Percentiles rank a stretch among this genome's conserved stretches.
Evolutionary conservation across 2,888 invertebrate species (phyloP).

Genomic region (Brachyptera putata): DNA sequence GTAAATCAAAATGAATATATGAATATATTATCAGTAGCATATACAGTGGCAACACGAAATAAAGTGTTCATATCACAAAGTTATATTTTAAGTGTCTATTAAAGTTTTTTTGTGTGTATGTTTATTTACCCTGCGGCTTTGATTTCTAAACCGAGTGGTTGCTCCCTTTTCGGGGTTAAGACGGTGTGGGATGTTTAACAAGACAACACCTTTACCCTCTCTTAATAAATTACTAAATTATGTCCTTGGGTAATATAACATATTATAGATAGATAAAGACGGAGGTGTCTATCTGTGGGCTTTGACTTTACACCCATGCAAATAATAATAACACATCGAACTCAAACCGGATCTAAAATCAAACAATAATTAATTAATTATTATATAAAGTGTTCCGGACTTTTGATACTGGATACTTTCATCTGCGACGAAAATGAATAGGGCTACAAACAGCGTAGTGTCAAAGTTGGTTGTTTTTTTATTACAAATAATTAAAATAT

Average conservation of each 20-base stretch:
- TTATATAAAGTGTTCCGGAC: too few relatives aligned
- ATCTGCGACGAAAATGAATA: too few relatives aligned
- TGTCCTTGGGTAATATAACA: slow-evolving; percentile 10
- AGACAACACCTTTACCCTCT: slow-evolving; percentile 20
- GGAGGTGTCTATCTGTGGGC: slow-evolving; percentile 6
- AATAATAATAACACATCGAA: too few relatives aligned
- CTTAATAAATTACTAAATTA: slow-evolving; percentile 6
- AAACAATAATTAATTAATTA: too few relatives aligned
- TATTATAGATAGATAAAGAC: not conserved
- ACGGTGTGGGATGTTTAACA: slow-evolving; percentile 5
- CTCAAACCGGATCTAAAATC: too few relatives aligned
- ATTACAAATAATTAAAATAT: too few relatives aligned
- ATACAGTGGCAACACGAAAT: not conserved
- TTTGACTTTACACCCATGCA: too few relatives aligned
- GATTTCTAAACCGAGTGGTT: not conserved
- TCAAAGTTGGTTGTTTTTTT: too few relatives aligned
- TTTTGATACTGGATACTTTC: too few relatives aligned
- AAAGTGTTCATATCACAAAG: not conserved
- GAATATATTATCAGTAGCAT: not conserved
- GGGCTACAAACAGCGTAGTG: too few relatives aligned
- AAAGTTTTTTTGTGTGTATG: not conserved
- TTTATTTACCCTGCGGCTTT: not conserved
- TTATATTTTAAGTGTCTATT: not conserved
- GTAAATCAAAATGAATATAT: too few relatives aligned
- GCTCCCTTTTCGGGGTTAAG: slow-evolving; percentile 13